Conservation (phyloP, 2,113 vertebrate species). For the Oxygymnocypris stewartii region DNA sequence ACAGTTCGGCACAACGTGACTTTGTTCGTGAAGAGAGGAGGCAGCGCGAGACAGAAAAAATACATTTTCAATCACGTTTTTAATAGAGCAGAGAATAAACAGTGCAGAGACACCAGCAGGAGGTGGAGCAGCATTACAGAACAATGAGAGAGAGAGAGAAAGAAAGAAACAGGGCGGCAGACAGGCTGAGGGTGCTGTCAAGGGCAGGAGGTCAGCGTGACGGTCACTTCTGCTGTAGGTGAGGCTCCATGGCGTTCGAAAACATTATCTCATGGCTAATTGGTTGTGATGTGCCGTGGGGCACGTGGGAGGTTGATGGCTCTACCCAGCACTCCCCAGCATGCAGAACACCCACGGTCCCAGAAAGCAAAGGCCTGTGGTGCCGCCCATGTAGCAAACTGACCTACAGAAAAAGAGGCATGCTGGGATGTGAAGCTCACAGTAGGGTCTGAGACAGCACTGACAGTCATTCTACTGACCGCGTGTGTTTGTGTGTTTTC, state of each 20-base stretch:
- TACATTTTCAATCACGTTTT: constrained; percentile 72
- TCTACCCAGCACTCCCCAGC: constrained; percentile 17
- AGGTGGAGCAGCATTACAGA: not conserved
- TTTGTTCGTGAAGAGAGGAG: constrained; percentile 57
- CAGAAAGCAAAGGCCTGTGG: constrained; percentile 47
- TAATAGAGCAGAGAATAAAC: constrained; percentile 69
- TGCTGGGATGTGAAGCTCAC: constrained; percentile 47
- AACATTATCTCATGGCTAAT: constrained; percentile 67
- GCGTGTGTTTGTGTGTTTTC: constrained; percentile 27
- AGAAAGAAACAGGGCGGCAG: constrained; percentile 27
- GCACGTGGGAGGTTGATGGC: constrained; percentile 45
- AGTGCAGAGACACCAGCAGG: constrained; percentile 44
- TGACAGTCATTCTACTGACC: constrained; percentile 40
- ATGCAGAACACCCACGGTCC: constrained; percentile 62
- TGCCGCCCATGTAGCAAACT: constrained; percentile 48
- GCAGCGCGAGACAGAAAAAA: constrained; percentile 34
- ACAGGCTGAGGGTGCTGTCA: constrained; percentile 42
- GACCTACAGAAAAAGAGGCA: constrained; percentile 48
- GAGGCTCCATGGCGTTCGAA: constrained; percentile 59
- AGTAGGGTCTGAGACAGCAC: constrained; percentile 33
- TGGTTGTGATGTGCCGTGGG: constrained; percentile 65
- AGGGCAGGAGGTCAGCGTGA: constrained; percentile 59
- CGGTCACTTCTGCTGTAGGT: constrained; percentile 54
- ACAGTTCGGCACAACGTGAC: constrained; percentile 47
- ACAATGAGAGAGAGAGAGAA: constrained; percentile 43